A percentile compares a stretch with the other conserved stretches of the same genome.
Evolutionary conservation across 2,113 vertebrate genomes (phyloP).

Genomic region (Phoenicopterus ruber): DNA sequence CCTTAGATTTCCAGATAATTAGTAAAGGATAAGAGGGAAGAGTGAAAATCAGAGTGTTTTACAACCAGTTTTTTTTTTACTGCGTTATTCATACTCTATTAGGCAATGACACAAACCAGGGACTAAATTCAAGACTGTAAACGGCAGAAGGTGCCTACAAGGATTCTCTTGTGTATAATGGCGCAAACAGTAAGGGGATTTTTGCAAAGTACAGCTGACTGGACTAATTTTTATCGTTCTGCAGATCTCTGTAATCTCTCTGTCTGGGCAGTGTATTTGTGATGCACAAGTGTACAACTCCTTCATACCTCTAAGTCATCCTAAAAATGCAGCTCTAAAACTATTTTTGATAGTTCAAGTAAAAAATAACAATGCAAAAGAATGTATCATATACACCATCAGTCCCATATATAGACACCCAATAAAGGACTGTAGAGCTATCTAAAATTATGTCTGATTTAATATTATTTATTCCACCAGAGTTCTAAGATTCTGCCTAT

Average conservation of each 20-base stretch:
- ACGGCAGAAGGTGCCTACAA: constrained; percentile 1
- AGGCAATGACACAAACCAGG: neutral
- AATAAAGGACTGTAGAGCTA: neutral
- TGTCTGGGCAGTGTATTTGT: neutral
- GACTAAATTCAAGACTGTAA: constrained; percentile 17
- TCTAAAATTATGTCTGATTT: neutral
- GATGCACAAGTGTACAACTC: neutral
- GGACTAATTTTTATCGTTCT: neutral
- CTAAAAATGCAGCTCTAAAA: neutral
- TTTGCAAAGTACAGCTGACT: neutral
- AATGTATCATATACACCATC: neutral
- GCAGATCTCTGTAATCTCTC: neutral
- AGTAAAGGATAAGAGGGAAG: neutral
- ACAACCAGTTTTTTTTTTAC: neutral
- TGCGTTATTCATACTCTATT: constrained; percentile 17
- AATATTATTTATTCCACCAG: neutral
- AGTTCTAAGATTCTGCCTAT: neutral
- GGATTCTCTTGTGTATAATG: neutral
- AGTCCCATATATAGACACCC: neutral
- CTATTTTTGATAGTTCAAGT: neutral
- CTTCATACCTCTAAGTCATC: neutral
- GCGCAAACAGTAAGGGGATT: neutral
- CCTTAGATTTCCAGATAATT: neutral
- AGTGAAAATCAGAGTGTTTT: constrained; percentile 19
- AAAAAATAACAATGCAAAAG: neutral